Evolutionary conservation across 2,888 invertebrate species (phyloP).

Genomic region (Notocelia uddmanniana): DNA sequence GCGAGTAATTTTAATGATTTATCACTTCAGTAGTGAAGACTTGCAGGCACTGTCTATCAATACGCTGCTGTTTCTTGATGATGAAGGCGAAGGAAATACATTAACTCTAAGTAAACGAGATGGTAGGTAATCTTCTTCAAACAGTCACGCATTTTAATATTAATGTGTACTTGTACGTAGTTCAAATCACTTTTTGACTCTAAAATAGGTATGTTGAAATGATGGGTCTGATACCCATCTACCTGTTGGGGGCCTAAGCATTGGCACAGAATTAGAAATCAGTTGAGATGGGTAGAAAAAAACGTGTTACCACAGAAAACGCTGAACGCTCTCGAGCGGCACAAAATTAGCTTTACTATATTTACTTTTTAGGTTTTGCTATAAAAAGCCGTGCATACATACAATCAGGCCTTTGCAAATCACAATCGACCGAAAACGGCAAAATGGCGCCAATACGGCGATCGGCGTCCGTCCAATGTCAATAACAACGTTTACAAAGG

Average conservation of each 20-base stretch:
- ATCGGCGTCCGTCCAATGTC: slow-evolving; percentile 67
- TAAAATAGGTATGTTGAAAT: too few species aligned
- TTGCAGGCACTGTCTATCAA: slow-evolving; percentile 8
- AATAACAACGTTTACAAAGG: slow-evolving; percentile 74
- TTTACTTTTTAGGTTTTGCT: too few species aligned
- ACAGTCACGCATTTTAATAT: too few species aligned
- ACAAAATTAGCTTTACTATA: background rate
- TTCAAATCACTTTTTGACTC: too few species aligned
- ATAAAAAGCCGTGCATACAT: background rate
- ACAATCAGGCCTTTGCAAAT: slow-evolving; percentile 12
- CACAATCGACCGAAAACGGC: slow-evolving; percentile 31
- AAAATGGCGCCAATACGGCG: slow-evolving; percentile 63
- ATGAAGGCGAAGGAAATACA: background rate
- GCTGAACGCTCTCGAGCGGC: background rate
- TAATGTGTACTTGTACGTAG: too few species aligned
- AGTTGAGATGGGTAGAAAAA: too few species aligned
- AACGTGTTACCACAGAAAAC: too few species aligned
- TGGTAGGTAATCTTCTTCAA: too few species aligned
- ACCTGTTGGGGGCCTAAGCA: too few species aligned
- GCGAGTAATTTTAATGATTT: slow-evolving; percentile 80
- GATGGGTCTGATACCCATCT: too few species aligned
- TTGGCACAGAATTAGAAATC: too few species aligned
- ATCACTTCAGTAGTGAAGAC: slow-evolving; percentile 59
- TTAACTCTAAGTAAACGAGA: background rate
- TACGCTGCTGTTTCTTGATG: slow-evolving; percentile 6